These are phyloP conservation scores for Serrognathus titanus DNA, from an alignment of 2,888 invertebrate genomes.

Conservation along the genomic window DNA sequence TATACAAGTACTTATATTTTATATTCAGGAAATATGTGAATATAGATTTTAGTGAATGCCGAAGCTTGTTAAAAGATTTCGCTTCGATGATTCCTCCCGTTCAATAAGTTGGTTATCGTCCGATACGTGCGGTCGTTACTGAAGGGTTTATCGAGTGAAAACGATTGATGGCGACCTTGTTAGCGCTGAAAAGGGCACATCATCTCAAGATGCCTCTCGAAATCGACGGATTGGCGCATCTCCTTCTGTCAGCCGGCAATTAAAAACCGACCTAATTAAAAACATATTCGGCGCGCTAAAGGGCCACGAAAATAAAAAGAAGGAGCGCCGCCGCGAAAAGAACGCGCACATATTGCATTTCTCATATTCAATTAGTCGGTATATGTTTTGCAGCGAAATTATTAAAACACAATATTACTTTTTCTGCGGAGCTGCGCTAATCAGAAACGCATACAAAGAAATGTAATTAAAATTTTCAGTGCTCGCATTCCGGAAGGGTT, in stretches of 20 bases:
- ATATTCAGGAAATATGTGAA: too few relatives aligned
- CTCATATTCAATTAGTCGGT: conserved; percentile 2
- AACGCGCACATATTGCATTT: background rate
- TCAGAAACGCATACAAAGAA: conserved; percentile 1
- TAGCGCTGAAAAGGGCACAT: background rate
- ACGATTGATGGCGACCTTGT: conserved; percentile 1
- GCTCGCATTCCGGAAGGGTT: background rate
- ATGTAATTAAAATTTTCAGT: conserved; percentile 1
- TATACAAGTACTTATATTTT: too few relatives aligned
- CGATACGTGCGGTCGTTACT: background rate
- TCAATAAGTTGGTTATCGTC: background rate
- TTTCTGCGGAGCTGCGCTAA: conserved; percentile 2
- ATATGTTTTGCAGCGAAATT: background rate
- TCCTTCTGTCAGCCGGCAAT: background rate
- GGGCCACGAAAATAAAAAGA: too few relatives aligned
- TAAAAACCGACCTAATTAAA: conserved; percentile 1
- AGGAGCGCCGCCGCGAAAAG: too few relatives aligned
- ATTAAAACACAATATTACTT: conserved; percentile 3
- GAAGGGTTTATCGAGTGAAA: conserved; percentile 2
- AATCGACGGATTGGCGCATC: too few relatives aligned
- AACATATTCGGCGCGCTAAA: background rate
- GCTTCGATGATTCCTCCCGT: background rate
- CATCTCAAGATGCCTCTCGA: background rate
- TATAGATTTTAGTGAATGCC: background rate
- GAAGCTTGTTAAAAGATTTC: background rate